phyloP scores from a whole-genome alignment of 2,888 invertebrate species.

The Cheilosia vulpina region DNA sequence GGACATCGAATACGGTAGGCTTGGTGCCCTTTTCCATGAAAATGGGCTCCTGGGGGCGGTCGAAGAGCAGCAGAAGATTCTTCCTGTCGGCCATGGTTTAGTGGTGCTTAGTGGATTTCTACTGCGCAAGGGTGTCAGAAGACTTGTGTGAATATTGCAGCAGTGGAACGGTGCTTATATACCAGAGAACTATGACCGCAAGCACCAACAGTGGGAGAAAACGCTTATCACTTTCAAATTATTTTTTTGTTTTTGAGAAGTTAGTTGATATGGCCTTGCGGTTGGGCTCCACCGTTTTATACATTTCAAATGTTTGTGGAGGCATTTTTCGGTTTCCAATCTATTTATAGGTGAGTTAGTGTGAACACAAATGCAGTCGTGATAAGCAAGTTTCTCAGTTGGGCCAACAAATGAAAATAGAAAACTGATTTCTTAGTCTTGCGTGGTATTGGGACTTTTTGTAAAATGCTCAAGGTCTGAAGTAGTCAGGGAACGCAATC shows the following conservation, averaged over 20 bases:
- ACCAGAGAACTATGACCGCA: constrained; percentile 31
- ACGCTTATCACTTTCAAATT: background rate
- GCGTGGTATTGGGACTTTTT: too few relatives aligned
- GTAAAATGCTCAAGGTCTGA: too few relatives aligned
- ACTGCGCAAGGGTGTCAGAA: background rate
- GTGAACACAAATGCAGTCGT: too few relatives aligned
- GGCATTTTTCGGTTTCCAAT: background rate
- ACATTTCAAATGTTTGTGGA: background rate
- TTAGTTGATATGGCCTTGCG: background rate
- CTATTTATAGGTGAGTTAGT: background rate
- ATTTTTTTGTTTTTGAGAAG: background rate
- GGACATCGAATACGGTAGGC: constrained; percentile 85
- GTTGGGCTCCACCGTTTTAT: background rate
- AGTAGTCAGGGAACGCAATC: too few relatives aligned
- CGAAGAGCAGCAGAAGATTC: constrained; percentile 86
- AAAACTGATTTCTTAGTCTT: too few relatives aligned
- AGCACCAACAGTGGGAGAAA: background rate
- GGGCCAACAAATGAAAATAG: background rate
- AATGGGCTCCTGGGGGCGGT: constrained; percentile 89
- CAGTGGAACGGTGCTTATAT: constrained; percentile 34
- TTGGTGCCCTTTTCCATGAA: constrained; percentile 85
- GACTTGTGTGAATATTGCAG: constrained; percentile 22
- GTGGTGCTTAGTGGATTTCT: background rate
- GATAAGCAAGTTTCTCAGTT: background rate
- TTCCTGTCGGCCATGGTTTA: constrained; percentile 80